Evolutionary conservation across 2,888 invertebrate genomes (phyloP).

Genomic region (Melieria crassipennis): DNA sequence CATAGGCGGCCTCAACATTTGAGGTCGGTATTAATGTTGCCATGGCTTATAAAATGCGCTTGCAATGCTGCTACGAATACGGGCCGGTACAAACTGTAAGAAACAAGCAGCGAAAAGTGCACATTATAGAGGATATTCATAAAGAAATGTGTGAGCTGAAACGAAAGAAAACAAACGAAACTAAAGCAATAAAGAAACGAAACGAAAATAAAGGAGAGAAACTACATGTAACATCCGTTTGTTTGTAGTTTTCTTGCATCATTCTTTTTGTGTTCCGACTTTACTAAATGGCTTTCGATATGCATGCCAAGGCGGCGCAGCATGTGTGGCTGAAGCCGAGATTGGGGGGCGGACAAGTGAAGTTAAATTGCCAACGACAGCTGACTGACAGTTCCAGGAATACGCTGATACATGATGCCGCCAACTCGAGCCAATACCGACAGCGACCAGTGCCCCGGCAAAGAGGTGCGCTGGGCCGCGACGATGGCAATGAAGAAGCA

Average conservation of each 20-base stretch:
- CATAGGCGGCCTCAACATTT: slow-evolving; percentile 67
- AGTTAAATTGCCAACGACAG: slow-evolving; percentile 33
- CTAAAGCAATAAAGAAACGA: too few relatives aligned
- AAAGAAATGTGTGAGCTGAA: slow-evolving; percentile 1
- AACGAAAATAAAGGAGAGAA: slow-evolving; percentile 12
- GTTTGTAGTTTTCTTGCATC: not conserved
- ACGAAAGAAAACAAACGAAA: slow-evolving; percentile 10
- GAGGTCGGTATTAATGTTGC: slow-evolving; percentile 66
- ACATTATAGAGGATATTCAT: not conserved
- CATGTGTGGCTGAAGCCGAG: not conserved
- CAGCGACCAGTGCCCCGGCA: too few relatives aligned
- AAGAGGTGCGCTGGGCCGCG: slow-evolving; percentile 10
- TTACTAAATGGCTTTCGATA: too few relatives aligned
- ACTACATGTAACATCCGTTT: not conserved
- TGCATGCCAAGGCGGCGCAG: too few relatives aligned
- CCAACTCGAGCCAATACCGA: too few relatives aligned
- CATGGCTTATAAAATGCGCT: slow-evolving; percentile 57
- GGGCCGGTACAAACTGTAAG: slow-evolving; percentile 54
- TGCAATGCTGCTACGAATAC: slow-evolving; percentile 50
- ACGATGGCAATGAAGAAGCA: slow-evolving; percentile 5
- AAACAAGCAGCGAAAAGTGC: too few relatives aligned
- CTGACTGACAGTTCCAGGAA: slow-evolving; percentile 39
- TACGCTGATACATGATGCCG: slow-evolving; percentile 23
- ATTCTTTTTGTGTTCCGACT: not conserved
- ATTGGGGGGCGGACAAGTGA: slow-evolving; percentile 12